phyloP scores from a whole-genome alignment of 2,888 invertebrate species.

The Melanargia galathea region DNA sequence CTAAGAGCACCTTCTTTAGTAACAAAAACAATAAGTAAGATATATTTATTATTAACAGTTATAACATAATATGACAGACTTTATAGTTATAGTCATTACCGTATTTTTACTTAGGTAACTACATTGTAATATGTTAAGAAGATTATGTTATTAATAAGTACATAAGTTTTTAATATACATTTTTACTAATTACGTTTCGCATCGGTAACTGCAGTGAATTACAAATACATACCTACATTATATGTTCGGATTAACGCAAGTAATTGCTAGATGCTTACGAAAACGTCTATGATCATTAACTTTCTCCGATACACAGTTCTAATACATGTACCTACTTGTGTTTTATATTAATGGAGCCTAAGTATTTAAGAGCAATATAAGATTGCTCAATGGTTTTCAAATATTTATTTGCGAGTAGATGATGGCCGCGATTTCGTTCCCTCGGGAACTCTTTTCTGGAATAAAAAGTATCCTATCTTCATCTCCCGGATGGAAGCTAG shows the following conservation, averaged over 20 bases:
- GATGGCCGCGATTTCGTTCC: no score
- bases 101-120: no score
- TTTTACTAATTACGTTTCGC: slow-evolving; percentile 4
- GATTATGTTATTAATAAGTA: neutral
- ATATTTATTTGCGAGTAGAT: neutral
- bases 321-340: neutral
- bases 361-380: neutral
- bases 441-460: no score
- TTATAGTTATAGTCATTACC: no score
- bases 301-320: slow-evolving; percentile 7
- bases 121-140: neutral
- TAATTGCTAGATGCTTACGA: neutral
- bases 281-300: slow-evolving; percentile 12
- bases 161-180: neutral
- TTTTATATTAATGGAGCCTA: slow-evolving; percentile 4
- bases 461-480: no score
- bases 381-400: neutral
- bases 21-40: slow-evolving; percentile 5
- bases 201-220: neutral
- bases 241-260: neutral
- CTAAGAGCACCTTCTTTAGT: slow-evolving; percentile 2
- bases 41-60: neutral
- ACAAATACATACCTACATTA: neutral
- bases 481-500: no score
- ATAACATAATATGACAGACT: neutral